phyloP scores from a whole-genome alignment of 53 echinoderm and acorn worm genomes.

The Patiria pectinifera region DNA sequence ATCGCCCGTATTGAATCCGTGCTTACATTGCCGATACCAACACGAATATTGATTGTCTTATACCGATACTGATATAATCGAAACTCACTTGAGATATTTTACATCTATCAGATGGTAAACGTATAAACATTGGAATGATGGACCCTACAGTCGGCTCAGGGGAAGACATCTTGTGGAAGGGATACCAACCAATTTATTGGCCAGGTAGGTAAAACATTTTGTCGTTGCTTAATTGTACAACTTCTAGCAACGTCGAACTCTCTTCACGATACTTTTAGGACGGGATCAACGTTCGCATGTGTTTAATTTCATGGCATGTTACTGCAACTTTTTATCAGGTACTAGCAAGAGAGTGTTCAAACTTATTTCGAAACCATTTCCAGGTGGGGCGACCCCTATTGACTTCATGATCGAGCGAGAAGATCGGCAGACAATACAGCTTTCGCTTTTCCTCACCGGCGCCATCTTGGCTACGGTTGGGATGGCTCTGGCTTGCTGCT shows the following conservation, averaged over 20 bases:
- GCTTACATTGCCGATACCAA: too few species aligned
- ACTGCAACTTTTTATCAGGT: too few species aligned
- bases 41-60: too few species aligned
- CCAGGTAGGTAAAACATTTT: conserved; percentile 59
- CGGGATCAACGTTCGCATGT: too few species aligned
- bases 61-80: too few species aligned
- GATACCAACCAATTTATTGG: conserved; percentile 73
- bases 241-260: background rate
- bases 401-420: conserved; percentile 74
- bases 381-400: conserved; percentile 85
- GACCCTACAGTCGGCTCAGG: conserved; percentile 63
- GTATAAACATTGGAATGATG: conserved; percentile 71
- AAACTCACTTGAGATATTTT: too few species aligned
- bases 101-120: conserved; percentile 46
- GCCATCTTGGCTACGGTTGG: conserved; percentile 68
- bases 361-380: background rate
- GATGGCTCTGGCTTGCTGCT: conserved; percentile 73
- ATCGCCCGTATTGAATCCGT: too few species aligned
- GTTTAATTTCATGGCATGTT: too few species aligned
- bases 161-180: conserved; percentile 59
- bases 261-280: background rate
- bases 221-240: background rate
- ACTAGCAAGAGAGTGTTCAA: background rate
- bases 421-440: conserved; percentile 63
- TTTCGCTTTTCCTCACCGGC: conserved; percentile 73